Base-by-base conservation (phyloP, 2,113 vertebrate genomes). In the Psilopsiagon aymara region DNA sequence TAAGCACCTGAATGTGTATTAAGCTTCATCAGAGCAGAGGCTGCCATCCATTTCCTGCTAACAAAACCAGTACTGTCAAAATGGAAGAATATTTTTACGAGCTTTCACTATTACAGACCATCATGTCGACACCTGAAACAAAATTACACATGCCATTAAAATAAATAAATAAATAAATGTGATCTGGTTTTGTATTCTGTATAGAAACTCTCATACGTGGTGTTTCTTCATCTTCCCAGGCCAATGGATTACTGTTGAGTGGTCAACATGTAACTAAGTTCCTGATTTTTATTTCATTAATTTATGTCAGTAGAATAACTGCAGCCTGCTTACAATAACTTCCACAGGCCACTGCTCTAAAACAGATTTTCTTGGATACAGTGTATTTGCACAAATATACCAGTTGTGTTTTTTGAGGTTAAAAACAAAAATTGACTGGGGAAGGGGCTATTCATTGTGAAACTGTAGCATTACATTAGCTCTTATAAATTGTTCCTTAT, bases 131-230 rank as follows among this genome's bases (percentile, higher is more conserved):
- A 63, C 66, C 57, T 77, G 53, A 88, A 81, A 52, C 53, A 49
- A 89, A 64, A 17, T 14, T 18, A 2, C 47, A 44, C 0, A 0
- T 13, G 10, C 17, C 2, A 18, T 39, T 29, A 44, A 86, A 82
- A 75, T 17, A 23, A 35, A 19, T 0, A 17, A 74, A 73, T 74
- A 44, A 46, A 17, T 14, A 23, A 52, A 2, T 17, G 49, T 39
- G 5, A 53, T 33, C 44, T 63, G 41, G 74, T 60, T 53, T 70
- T 43, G 24, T 46, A n/a, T 60, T 89, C 66, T 44, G 51, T 8
- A 46, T 25, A 49, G 29, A 69, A 62, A 53, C 49, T 49, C n/a
- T 37, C 12, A 23, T 1, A 37, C 0, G 0, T 6, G 6, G 29
- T 51, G 46, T 51, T 86, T 68, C 71, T 86, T 69, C 31, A 11